Percentiles rank a stretch among this genome's conserved stretches.
These are phyloP conservation scores for Cephalopholis sonnerati DNA, from an alignment of 2,113 vertebrate species.

Conservation along the genomic window DNA sequence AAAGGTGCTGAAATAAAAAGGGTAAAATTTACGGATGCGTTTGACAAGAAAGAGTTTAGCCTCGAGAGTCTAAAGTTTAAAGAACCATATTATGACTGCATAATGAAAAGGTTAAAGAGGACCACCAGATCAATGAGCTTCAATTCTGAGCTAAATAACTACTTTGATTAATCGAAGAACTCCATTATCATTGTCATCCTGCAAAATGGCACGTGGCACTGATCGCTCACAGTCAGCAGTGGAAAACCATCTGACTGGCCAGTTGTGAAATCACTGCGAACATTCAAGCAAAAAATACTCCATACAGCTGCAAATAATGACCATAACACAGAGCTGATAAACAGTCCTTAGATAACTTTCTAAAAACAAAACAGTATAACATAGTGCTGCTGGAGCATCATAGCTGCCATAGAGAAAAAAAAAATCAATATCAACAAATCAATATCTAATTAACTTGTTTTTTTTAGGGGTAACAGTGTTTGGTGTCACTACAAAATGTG, in stretches of 20 bases:
- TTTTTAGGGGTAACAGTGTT: conserved; percentile 9
- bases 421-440: conserved; percentile 40
- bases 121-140: conserved; percentile 35
- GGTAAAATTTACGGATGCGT: not conserved
- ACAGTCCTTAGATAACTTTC: conserved; percentile 12
- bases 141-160: conserved; percentile 28
- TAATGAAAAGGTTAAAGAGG: conserved; percentile 18
- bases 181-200: conserved; percentile 37
- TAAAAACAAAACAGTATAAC: not conserved
- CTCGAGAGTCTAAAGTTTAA: not conserved
- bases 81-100: not conserved
- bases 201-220: conserved; percentile 28
- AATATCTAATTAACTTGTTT: conserved; percentile 52
- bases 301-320: not conserved
- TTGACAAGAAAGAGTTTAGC: not conserved
- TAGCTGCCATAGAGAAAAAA: not conserved
- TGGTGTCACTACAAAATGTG: conserved; percentile 7
- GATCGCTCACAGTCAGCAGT: conserved; percentile 11
- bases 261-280: conserved; percentile 23
- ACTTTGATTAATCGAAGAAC: conserved; percentile 56
- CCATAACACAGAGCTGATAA: not conserved
- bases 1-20: not conserved
- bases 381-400: conserved; percentile 14
- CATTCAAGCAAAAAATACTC: not conserved
- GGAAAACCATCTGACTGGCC: not conserved